Evolutionary conservation across 2,113 vertebrate genomes (phyloP), one percentile per base, ranked within the genome.

Genomic region (Sander lucioperca): DNA sequence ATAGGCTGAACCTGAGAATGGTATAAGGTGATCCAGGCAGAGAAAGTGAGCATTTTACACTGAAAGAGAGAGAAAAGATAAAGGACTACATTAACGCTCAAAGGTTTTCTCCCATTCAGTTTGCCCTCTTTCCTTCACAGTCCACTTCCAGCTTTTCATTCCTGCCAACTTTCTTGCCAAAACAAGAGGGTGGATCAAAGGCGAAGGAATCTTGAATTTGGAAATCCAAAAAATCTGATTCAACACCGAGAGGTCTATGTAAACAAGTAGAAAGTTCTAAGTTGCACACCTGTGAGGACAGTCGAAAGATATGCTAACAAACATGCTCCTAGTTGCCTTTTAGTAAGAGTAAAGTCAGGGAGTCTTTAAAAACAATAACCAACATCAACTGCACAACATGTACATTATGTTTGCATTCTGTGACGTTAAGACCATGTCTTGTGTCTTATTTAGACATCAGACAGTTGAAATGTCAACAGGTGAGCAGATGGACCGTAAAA

Each of bases 1-100:
- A 92, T 90, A 91, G 89, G 79, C 88, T 68, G 85, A 93, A 93
- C 92, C 86, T 89, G 91, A 90, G 91, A 90, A 86, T 57, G 84
- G 87, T 86, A 89, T 86, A 90, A 93, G 91, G 89, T 90, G 89
- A 91, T 91, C 84, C 73, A 85, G 77, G 77, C 66, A 77, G 84
- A 89, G 84, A 89, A 86, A 91, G 91, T 89, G 79, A 89, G 86
- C 77, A 23, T 90, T 92, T 92, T 77, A 88, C 74, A 75, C 70
- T 79, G 82, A 89, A 75, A 92, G 86, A 80, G 71, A 69, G 54
- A 74, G 69, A n/a, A 73, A 86, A 90, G 84, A 91, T 86, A 89
- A 86, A 89, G 82, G 85, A 82, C 67, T 39, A 71, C 89, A 88
- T 91, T 84, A 86, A 91, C 66, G 88, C 89, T 81, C 80, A 83